Percentiles rank a stretch among this genome's conserved stretches.
These are phyloP conservation scores for Bufotes viridis DNA, from an alignment of 2,797 vertebrate genomes.

Conservation along the genomic window DNA sequence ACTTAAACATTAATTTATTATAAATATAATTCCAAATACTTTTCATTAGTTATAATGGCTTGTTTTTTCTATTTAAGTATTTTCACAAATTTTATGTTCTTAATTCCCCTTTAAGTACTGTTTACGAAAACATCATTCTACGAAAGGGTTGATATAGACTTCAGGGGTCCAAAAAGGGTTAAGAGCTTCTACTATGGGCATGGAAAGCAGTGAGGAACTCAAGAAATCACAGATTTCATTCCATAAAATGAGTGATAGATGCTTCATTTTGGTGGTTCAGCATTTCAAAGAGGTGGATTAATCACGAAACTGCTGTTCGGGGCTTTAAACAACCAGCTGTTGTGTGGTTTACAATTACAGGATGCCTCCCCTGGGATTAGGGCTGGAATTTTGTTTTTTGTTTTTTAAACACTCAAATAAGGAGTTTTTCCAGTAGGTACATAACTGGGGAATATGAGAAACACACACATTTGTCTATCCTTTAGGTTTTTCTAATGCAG, in stretches of 20 bases:
- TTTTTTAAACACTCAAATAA: conserved; percentile 56
- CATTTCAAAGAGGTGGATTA: conserved; percentile 78
- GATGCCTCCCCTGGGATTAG: conserved; percentile 74
- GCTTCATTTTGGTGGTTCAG: conserved; percentile 65
- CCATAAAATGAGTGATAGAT: conserved; percentile 61
- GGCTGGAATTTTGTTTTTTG: conserved; percentile 48
- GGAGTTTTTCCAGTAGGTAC: conserved; percentile 57
- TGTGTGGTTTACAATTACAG: conserved; percentile 72
- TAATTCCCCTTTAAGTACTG: too few relatives aligned
- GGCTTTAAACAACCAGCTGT: conserved; percentile 78
- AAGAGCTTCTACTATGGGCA: not conserved
- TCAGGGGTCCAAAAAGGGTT: not conserved
- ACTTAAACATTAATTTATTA: too few relatives aligned
- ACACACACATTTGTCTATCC: conserved; percentile 63
- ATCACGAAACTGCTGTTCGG: conserved; percentile 75
- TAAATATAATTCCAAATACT: too few relatives aligned
- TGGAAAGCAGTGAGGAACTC: conserved; percentile 2
- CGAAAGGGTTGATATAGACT: not conserved
- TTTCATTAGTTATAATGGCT: too few relatives aligned
- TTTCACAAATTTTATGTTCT: too few relatives aligned
- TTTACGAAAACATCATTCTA: too few relatives aligned
- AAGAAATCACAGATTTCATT: conserved; percentile 60
- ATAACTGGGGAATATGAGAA: conserved; percentile 64
- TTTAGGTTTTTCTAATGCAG: conserved; percentile 62
- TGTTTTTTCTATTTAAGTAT: too few relatives aligned